Percentiles rank a stretch among this genome's conserved stretches.
phyloP scores from a whole-genome alignment of 1,140 invertebrate genomes.

The Stegodyphus mimosarum region DNA sequence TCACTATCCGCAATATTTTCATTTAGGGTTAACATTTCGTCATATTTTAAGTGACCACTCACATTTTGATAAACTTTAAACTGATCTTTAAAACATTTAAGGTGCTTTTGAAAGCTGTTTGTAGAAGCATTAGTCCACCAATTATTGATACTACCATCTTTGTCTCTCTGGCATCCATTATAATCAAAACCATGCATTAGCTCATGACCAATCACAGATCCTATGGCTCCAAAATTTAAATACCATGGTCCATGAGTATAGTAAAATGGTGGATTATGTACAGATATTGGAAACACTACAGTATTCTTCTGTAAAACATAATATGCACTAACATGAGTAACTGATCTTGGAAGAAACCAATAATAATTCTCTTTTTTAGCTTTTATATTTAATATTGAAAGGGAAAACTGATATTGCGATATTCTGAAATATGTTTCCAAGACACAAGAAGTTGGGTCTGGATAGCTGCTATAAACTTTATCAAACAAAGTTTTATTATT shows the following conservation, averaged over 20 bases:
- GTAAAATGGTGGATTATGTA: conserved; percentile 35
- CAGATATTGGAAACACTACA: conserved; percentile 23
- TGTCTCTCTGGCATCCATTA: conserved; percentile 64
- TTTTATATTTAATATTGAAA: background rate
- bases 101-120: conserved; percentile 71
- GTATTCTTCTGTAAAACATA: conserved; percentile 20
- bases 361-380: background rate
- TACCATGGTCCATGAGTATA: conserved; percentile 63
- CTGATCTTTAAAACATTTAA: conserved; percentile 74
- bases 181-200: conserved; percentile 72
- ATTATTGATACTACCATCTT: conserved; percentile 55
- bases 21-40: conserved; percentile 1
- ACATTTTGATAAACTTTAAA: conserved; percentile 64
- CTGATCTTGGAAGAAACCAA: conserved; percentile 2
- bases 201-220: conserved; percentile 72
- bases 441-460: background rate
- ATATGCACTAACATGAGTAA: conserved; percentile 47
- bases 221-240: conserved; percentile 72
- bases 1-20: conserved; percentile 53
- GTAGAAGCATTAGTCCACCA: conserved; percentile 74
- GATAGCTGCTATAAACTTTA: conserved; percentile 17
- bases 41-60: background rate
- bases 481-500: conserved; percentile 32
- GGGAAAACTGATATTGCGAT: background rate
- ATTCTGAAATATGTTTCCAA: conserved; percentile 19